phyloP scores from a whole-genome alignment of 1,140 invertebrate species.

The Drosophila elegans region DNA sequence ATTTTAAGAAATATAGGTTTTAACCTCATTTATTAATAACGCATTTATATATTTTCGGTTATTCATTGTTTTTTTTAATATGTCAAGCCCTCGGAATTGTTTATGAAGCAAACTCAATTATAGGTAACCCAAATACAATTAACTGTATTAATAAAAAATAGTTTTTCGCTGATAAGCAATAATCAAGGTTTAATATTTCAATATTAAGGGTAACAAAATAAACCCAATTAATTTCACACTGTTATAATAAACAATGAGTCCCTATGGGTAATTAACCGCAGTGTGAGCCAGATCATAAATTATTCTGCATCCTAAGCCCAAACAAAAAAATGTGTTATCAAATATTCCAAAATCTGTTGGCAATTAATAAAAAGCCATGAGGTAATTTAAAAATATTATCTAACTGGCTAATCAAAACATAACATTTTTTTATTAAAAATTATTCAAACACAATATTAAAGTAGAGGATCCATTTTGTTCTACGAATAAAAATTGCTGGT shows the following conservation, averaged over 20 bases:
- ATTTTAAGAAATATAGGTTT: too few species aligned
- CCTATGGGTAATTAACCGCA: slow-evolving; percentile 9
- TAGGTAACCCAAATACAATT: neutral
- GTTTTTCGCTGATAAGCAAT: slow-evolving; percentile 11
- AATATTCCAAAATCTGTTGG: neutral
- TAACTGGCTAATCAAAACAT: neutral
- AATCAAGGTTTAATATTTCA: neutral
- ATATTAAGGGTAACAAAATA: slow-evolving; percentile 3
- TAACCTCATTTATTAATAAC: too few species aligned
- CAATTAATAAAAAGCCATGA: neutral
- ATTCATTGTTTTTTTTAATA: neutral
- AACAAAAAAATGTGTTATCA: neutral
- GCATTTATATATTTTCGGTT: too few species aligned
- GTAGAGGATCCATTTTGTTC: neutral
- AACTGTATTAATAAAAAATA: slow-evolving; percentile 4
- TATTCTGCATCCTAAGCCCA: neutral
- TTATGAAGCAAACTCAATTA: neutral
- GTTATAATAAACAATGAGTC: slow-evolving; percentile 1
- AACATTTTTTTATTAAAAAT: neutral
- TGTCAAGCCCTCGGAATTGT: neutral
- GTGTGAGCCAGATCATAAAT: slow-evolving; percentile 13
- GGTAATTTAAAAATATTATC: neutral
- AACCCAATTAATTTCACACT: slow-evolving; percentile 5
- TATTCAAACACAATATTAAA: neutral
- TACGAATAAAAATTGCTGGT: neutral